These are phyloP conservation scores for Porites cylindrica DNA, from an alignment of 92 coral and sea anemone genomes.

Conservation along the genomic window DNA sequence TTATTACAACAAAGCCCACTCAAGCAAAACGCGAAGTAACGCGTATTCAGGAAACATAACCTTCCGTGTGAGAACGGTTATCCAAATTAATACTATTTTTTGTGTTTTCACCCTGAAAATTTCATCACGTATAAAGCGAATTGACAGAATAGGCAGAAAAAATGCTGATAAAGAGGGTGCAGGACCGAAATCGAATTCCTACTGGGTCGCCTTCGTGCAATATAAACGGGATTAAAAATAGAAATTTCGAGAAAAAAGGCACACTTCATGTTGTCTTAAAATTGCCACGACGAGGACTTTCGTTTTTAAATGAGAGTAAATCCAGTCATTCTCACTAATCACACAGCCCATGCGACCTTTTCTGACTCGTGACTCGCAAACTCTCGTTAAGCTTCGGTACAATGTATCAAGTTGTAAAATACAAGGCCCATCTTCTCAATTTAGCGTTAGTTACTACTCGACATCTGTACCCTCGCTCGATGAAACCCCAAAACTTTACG, in stretches of 20 bases:
- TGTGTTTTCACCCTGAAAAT: background rate
- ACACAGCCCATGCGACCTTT: background rate
- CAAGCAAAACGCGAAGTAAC: background rate
- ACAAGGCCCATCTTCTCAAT: background rate
- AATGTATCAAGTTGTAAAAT: conserved; percentile 22
- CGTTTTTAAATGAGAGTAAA: conserved; percentile 2
- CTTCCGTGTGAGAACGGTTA: no score
- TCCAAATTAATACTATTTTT: no score
- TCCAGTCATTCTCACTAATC: background rate
- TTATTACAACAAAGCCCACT: background rate
- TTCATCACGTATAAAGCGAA: background rate
- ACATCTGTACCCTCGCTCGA: background rate
- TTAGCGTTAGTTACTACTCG: background rate
- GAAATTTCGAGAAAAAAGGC: conserved; percentile 35
- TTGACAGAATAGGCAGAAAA: background rate
- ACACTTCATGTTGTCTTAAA: background rate
- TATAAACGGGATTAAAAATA: conserved; percentile 13
- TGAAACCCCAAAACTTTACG: background rate
- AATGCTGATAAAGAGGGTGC: background rate
- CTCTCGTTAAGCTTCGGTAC: background rate
- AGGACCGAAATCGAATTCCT: conserved; percentile 1
- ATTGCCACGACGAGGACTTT: conserved; percentile 3
- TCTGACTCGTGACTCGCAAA: background rate
- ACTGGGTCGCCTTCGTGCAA: conserved; percentile 9
- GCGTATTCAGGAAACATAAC: background rate